These are phyloP conservation scores for Cantharis rufa DNA, from an alignment of 2,888 invertebrate species.

Conservation along the genomic window DNA sequence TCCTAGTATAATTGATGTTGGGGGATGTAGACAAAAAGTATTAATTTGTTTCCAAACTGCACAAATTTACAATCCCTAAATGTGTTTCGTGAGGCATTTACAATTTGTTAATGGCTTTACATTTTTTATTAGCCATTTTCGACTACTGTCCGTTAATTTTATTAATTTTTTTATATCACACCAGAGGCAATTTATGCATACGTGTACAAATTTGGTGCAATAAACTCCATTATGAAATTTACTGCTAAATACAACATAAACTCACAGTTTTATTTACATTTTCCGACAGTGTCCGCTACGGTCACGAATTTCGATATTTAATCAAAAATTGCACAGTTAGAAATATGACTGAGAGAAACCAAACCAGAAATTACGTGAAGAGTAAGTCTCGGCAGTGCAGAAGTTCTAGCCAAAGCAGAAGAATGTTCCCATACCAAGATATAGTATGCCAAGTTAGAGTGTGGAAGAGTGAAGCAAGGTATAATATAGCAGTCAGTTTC, in stretches of 20 bases:
- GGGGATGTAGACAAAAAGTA: conserved; percentile 29
- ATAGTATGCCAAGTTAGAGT: too few relatives aligned
- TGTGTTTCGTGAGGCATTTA: conserved; percentile 21
- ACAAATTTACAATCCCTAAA: conserved; percentile 34
- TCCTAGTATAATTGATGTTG: conserved; percentile 24
- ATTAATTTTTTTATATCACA: not conserved
- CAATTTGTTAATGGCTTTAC: conserved; percentile 17
- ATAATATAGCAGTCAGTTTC: too few relatives aligned
- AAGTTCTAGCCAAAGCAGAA: too few relatives aligned
- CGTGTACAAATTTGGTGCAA: not conserved
- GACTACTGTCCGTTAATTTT: not conserved
- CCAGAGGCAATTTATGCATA: not conserved
- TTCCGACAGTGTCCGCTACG: too few relatives aligned
- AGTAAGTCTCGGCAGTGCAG: too few relatives aligned
- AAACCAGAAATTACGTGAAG: too few relatives aligned
- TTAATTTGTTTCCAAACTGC: conserved; percentile 37
- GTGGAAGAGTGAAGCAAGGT: too few relatives aligned
- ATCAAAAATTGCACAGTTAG: too few relatives aligned
- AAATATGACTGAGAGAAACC: too few relatives aligned
- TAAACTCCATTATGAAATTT: not conserved
- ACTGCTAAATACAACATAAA: not conserved
- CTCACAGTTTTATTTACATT: not conserved
- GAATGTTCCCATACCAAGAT: too few relatives aligned
- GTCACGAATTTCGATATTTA: too few relatives aligned
- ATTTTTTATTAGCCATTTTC: conserved; percentile 13